phyloP scores from a whole-genome alignment of 53 echinoderm and acorn worm species.

The Stichopus horrens region DNA sequence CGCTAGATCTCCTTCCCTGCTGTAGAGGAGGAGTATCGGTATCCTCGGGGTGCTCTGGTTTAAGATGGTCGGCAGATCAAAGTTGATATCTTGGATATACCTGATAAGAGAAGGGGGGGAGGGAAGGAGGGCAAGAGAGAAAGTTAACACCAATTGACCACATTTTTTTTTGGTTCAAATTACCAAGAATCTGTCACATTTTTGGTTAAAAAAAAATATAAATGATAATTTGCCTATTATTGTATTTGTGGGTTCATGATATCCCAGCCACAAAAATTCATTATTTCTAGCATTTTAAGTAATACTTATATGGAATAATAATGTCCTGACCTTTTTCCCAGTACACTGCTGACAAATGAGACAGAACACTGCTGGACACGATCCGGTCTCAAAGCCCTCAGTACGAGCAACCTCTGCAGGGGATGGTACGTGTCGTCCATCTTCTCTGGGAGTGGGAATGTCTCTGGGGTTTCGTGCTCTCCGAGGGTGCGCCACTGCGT shows the following conservation, averaged over 20 bases:
- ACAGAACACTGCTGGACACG: conserved; percentile 84
- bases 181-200: no score
- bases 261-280: no score
- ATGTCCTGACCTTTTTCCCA: conserved; percentile 75
- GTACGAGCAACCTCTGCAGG: conserved; percentile 85
- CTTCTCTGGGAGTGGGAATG: conserved; percentile 83
- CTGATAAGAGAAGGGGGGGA: conserved; percentile 28
- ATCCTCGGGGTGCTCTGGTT: conserved; percentile 70
- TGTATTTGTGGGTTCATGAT: no score
- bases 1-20: conserved; percentile 84
- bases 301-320: neutral
- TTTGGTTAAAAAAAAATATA: no score
- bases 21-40: conserved; percentile 88
- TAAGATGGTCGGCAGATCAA: conserved; percentile 67
- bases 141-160: neutral
- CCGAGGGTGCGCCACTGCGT: conserved; percentile 94
- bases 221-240: no score
- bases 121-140: neutral
- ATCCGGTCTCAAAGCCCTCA: conserved; percentile 88
- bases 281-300: neutral
- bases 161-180: no score
- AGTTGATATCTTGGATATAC: conserved; percentile 69
- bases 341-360: conserved; percentile 74
- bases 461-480: conserved; percentile 92
- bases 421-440: conserved; percentile 94